Evolutionary conservation across 1,140 invertebrate genomes (phyloP).

Genomic region (Hirudo medicinalis): DNA sequence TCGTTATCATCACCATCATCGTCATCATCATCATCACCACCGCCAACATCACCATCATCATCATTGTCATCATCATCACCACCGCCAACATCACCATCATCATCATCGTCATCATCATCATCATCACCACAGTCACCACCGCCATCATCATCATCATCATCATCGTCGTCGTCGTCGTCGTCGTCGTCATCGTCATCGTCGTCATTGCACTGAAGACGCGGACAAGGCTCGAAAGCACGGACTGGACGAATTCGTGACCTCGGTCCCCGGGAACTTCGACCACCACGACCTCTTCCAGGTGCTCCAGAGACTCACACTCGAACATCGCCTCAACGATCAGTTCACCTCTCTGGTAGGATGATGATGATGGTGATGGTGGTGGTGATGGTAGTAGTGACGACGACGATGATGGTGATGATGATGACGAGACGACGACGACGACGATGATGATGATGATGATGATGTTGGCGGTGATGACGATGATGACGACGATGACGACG

Average conservation of each 20-base stretch:
- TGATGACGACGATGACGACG: too few species aligned
- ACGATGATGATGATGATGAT: too few species aligned
- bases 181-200: neutral
- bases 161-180: neutral
- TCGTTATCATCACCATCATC: neutral
- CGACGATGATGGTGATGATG: too few species aligned
- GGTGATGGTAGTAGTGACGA: neutral
- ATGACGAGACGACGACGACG: too few species aligned
- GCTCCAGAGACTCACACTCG: slow-evolving; percentile 79
- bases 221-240: slow-evolving; percentile 93
- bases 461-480: too few species aligned
- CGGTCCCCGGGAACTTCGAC: slow-evolving; percentile 90
- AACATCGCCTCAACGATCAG: slow-evolving; percentile 87
- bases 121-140: neutral
- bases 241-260: slow-evolving; percentile 97
- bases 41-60: neutral
- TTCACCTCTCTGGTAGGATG: slow-evolving; percentile 79
- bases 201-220: slow-evolving; percentile 50
- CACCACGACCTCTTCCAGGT: slow-evolving; percentile 80
- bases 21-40: neutral
- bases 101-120: neutral
- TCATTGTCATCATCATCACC: neutral
- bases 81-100: neutral
- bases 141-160: neutral
- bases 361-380: slow-evolving; percentile 6